Base-by-base conservation (phyloP, 2,888 invertebrate genomes). In the Oscheius onirici region DNA sequence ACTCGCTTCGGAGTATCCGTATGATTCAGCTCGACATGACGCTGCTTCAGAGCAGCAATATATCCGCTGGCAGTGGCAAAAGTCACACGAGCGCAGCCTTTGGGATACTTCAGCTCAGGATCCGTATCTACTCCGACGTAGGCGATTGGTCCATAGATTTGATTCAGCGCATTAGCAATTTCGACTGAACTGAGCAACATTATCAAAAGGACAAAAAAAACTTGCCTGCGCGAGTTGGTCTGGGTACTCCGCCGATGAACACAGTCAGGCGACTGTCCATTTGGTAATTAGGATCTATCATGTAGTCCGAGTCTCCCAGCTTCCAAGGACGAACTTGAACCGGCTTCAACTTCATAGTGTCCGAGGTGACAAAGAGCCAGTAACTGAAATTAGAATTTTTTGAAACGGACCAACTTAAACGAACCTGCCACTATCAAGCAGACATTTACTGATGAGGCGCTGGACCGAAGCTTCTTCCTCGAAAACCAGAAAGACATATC, bases 81-180 rank as follows among this genome's bases (percentile, higher is more conserved):
- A 51, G 97, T 97, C 77, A 99, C 97, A 72, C 99, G 92, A 0
- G 97, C 97, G 55, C 97, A 97, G 69, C 83, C 81, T 69, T 81
- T 75, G 41, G 79, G 77, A 41, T 74, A 79, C 58, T 97, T 97
- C 84, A 99, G 91, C 89, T 99, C 97, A 0, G 97, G 97, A 90
- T 99, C 99, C 3, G 97, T 99, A 90, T 99, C 97, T 88, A 99
- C 97, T 86, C 97, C 97, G 54, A 97, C 97, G 90, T 99, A 99
- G 89, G 97, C 97, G 70, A 99, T 97, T 63, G 96, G 95, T 28
- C 97, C 97, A 89, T 97, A 99, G 85, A 96, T 91, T 86, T 95
- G 92, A 90, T 97, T 95, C 95, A 99, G 97, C 73, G 97, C 97
- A 93, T 95, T 95, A 60, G 97, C 97, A 88, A 99, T 91, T 90